phyloP scores from a whole-genome alignment of 2,888 invertebrate genomes.

The Gymnocheta viridis region DNA sequence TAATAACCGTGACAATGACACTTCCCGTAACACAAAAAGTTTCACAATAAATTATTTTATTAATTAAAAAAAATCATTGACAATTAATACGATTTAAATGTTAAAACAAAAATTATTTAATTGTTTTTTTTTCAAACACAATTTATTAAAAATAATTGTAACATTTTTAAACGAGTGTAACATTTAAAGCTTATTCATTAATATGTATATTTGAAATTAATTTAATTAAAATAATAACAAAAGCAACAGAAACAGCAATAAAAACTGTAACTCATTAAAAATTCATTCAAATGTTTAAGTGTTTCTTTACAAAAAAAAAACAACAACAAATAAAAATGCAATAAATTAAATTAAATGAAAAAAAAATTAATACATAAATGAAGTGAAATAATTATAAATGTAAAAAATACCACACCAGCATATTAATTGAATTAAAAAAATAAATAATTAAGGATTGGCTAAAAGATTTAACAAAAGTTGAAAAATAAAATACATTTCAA shows the following conservation, averaged over 20 bases:
- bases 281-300: slow-evolving; percentile 6
- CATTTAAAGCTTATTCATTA: slow-evolving; percentile 3
- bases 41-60: not conserved
- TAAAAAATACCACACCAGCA: slow-evolving; percentile 26
- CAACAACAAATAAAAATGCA: not conserved
- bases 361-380: slow-evolving; percentile 25
- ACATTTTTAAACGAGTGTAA: not conserved
- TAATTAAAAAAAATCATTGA: slow-evolving; percentile 22
- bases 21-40: not conserved
- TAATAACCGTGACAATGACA: slow-evolving; percentile 24
- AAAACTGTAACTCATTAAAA: slow-evolving; percentile 34
- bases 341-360: slow-evolving; percentile 5
- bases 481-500: not conserved
- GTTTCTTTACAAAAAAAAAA: not conserved
- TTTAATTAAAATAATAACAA: slow-evolving; percentile 32
- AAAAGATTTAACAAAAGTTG: not conserved
- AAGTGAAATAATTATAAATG: slow-evolving; percentile 51
- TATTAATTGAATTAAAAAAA: slow-evolving; percentile 15
- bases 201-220: slow-evolving; percentile 45
- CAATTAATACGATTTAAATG: not conserved
- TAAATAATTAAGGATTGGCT: slow-evolving; percentile 20
- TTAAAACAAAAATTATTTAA: slow-evolving; percentile 9
- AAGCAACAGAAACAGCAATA: not conserved
- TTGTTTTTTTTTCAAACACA: not conserved
- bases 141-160: not conserved